phyloP scores from a whole-genome alignment of 2,888 invertebrate genomes.

The Proisotoma minuta region DNA sequence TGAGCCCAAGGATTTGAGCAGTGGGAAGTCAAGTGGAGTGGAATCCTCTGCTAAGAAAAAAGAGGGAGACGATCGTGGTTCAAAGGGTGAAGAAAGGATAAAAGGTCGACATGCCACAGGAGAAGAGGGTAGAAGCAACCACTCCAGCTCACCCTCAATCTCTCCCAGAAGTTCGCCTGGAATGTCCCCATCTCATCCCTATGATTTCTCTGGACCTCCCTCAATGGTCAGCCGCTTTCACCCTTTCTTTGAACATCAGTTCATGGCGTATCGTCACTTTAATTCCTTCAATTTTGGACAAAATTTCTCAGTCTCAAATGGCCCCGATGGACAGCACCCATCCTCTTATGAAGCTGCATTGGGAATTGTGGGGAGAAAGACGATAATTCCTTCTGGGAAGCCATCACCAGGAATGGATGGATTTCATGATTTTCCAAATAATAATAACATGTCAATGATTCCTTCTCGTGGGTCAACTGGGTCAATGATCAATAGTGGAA shows the following conservation, averaged over 20 bases:
- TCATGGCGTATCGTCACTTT: constrained; percentile 46
- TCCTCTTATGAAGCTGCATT: constrained; percentile 41
- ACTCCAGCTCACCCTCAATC: constrained; percentile 39
- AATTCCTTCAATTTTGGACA: constrained; percentile 44
- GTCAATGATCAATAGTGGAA: constrained; percentile 11
- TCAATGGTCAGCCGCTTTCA: constrained; percentile 43
- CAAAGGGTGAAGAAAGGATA: constrained; percentile 16
- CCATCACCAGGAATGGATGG: constrained; percentile 38
- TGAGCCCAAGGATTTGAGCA: constrained; percentile 44
- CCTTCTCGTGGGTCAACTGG: constrained; percentile 22
- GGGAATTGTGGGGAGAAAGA: constrained; percentile 29
- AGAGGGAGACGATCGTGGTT: constrained; percentile 11
- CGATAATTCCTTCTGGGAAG: constrained; percentile 34
- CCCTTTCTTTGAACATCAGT: constrained; percentile 44
- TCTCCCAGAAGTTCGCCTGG: constrained; percentile 45
- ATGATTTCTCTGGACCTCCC: constrained; percentile 40
- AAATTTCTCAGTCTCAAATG: constrained; percentile 26
- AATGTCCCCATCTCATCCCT: constrained; percentile 39
- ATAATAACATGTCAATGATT: too few species aligned
- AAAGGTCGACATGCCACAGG: constrained; percentile 22
- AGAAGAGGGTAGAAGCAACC: constrained; percentile 29
- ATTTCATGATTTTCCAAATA: constrained; percentile 44
- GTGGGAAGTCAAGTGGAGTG: constrained; percentile 36
- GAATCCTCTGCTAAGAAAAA: constrained; percentile 17
- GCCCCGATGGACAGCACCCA: constrained; percentile 14